A percentile compares a stretch with the other conserved stretches of the same genome.
Evolutionary conservation across 2,113 vertebrate genomes (phyloP).

Genomic region (Campylomormyrus tamandua): DNA sequence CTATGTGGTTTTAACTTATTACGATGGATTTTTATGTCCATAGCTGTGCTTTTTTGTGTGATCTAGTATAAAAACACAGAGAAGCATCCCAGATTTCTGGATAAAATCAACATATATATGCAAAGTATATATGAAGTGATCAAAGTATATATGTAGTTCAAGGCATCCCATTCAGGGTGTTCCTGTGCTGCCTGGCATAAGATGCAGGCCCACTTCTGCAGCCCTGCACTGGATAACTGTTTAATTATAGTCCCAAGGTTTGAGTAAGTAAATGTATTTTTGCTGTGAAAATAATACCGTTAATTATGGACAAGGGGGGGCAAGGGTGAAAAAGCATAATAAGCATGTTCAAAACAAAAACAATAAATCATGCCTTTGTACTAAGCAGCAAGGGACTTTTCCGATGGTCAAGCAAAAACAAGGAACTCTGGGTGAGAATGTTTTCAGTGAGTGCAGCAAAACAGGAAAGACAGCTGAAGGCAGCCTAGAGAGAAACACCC

Average conservation of each 20-base stretch:
- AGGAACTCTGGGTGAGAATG: background rate
- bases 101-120: background rate
- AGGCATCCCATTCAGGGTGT: background rate
- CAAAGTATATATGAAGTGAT: background rate
- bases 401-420: background rate
- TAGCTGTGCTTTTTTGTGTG: background rate
- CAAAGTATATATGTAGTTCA: background rate
- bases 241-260: background rate
- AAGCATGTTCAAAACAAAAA: background rate
- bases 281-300: background rate
- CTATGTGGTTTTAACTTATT: background rate
- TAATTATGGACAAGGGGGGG: background rate
- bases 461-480: background rate
- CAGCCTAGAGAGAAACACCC: background rate
- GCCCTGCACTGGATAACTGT: background rate
- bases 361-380: background rate
- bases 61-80: background rate
- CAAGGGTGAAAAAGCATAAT: background rate
- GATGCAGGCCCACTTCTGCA: background rate
- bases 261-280: background rate
- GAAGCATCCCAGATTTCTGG: background rate
- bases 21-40: background rate
- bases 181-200: background rate
- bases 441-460: background rate
- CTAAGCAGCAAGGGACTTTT: background rate